Percentiles rank a stretch among this genome's conserved stretches.
Conservation (phyloP, 2,888 invertebrate species). For the Fragum whitleyi region DNA sequence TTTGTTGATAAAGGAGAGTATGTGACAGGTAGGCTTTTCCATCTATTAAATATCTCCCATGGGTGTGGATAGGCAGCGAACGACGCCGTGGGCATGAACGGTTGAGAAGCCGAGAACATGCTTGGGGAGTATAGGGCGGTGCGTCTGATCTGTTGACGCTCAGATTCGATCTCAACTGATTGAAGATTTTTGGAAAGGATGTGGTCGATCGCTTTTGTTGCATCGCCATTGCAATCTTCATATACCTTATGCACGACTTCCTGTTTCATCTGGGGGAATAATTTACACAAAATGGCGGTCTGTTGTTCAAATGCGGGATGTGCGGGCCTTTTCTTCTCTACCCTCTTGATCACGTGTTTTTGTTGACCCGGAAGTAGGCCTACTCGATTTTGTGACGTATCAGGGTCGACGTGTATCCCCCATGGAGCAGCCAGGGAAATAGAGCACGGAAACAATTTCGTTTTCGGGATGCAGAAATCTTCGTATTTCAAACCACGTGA, state of each 20-base stretch:
- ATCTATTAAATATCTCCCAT: slow-evolving; percentile 22
- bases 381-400: not conserved
- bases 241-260: slow-evolving; percentile 26
- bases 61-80: slow-evolving; percentile 17
- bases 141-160: not conserved
- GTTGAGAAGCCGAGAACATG: not conserved
- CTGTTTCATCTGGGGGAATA: slow-evolving; percentile 26
- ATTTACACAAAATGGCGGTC: slow-evolving; percentile 10
- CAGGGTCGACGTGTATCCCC: not conserved
- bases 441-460: slow-evolving; percentile 7
- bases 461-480: not conserved
- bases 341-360: not conserved
- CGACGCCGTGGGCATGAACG: not conserved
- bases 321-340: not conserved
- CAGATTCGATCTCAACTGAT: not conserved
- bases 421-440: slow-evolving; percentile 5
- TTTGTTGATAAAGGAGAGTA: slow-evolving; percentile 1
- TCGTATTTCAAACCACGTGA: not conserved
- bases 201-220: slow-evolving; percentile 44
- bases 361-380: not conserved
- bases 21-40: slow-evolving; percentile 19
- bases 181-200: slow-evolving; percentile 40
- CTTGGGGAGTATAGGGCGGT: slow-evolving; percentile 2
- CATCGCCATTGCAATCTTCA: slow-evolving; percentile 28
- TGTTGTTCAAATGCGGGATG: not conserved